Evolutionary conservation across 2,888 invertebrate species (phyloP), one percentile per base, ranked within the genome.

Genomic region (Blomia tropicalis): DNA sequence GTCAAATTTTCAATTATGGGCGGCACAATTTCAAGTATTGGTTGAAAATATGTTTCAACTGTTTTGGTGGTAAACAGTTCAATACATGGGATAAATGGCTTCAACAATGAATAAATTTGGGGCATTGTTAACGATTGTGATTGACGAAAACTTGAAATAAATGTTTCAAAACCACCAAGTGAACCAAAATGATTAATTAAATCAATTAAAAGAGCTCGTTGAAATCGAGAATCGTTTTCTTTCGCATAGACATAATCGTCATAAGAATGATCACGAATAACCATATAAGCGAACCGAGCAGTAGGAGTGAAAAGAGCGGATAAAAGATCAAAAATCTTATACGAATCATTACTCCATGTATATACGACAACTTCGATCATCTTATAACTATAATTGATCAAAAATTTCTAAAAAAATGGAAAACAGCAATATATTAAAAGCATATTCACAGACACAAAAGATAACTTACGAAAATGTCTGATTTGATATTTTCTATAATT

Each of bases 401-500:
- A 11, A 7, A 36, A 36, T 36, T 36, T 36, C 36, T 36, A 44
- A 44, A 44, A 44, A 44, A 44, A 44, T 44, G 4, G n/a, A 44
- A 44, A 19, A 44, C 22, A 19, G n/a, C 5, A 44, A 44, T 44
- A 11, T 19, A 44, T 11, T 11, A 19, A 19, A 44, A 44, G 5
- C 17, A 44, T 11, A 44, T 44, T 19, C 22, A n/a, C 4, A 44
- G 5, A 11, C 11, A 41, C 14, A 41, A 41, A 41, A 41, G 14
- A 4, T 11, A 19, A 25, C 47, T 72, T 69, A 76, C 85, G 75
- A 95, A 93, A 73, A 95, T 95, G 75, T 93, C 93, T 71, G 83
- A 82, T 76, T 93, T 95, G 95, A 95, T 95, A 71, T 91, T 91
- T 71, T 87, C 87, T 59, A 95, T 93, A 60, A 95, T 93, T 76